phyloP scores from a whole-genome alignment of 2,797 vertebrate genomes.

The Varecia variegata region DNA sequence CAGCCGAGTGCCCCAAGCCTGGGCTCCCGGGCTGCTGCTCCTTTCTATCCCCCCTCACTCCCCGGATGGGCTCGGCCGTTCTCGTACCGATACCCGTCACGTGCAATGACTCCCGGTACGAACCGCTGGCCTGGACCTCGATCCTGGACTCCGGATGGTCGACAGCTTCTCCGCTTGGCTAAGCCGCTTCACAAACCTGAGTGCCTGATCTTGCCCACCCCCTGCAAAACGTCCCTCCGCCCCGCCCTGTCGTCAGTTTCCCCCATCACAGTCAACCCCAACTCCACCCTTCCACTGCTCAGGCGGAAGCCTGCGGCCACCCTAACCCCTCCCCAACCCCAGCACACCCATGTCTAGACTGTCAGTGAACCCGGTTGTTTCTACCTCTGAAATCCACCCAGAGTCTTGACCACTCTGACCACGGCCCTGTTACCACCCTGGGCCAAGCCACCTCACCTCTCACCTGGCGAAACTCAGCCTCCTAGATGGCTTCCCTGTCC shows the following conservation, averaged over 20 bases:
- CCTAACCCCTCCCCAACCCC: not conserved
- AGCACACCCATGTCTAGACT: not conserved
- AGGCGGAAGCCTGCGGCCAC: not conserved
- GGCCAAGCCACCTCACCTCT: not conserved
- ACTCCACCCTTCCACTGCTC: not conserved
- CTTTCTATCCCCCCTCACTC: not conserved
- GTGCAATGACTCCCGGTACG: not conserved
- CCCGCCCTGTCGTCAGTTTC: not conserved
- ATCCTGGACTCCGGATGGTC: not conserved
- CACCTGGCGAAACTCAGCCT: not conserved
- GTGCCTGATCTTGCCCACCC: not conserved
- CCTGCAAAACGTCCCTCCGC: too few species aligned
- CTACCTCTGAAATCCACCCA: not conserved
- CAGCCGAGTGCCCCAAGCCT: not conserved
- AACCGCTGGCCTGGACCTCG: accelerated
- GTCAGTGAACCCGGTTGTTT: not conserved
- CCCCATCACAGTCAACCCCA: not conserved
- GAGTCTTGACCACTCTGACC: not conserved
- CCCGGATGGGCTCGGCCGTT: not conserved
- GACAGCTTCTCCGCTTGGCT: accelerated
- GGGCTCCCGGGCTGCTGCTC: too few species aligned
- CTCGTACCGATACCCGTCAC: accelerated
- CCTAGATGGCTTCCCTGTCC: not conserved
- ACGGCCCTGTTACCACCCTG: too few species aligned
- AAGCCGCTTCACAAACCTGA: not conserved